Evolutionary conservation across 1,140 invertebrate species (phyloP).

Genomic region (Bombus waltoni): DNA sequence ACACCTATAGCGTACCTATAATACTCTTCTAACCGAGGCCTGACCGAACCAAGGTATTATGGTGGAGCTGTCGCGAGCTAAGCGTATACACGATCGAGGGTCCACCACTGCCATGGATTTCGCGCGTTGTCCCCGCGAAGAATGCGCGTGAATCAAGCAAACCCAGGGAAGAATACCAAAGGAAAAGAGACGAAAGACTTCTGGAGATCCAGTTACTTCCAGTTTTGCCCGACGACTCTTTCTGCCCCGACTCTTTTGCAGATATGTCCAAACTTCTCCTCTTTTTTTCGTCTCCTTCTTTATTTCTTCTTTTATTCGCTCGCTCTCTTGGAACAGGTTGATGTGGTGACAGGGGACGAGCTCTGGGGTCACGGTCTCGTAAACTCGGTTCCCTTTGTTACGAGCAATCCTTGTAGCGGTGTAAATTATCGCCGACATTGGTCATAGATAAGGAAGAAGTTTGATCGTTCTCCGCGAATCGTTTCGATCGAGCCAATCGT

Average conservation of each 20-base stretch:
- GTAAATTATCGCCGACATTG: background rate
- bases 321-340: slow-evolving; percentile 42
- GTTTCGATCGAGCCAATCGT: background rate
- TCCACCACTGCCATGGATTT: slow-evolving; percentile 20
- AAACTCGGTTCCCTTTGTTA: background rate
- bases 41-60: slow-evolving; percentile 26
- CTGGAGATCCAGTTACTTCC: slow-evolving; percentile 51
- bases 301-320: background rate
- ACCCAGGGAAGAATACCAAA: slow-evolving; percentile 32
- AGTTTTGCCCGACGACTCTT: slow-evolving; percentile 45
- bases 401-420: background rate
- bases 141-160: slow-evolving; percentile 27
- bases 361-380: slow-evolving; percentile 26
- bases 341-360: slow-evolving; percentile 39
- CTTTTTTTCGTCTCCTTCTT: slow-evolving; percentile 3
- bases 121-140: slow-evolving; percentile 43
- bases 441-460: no score
- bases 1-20: background rate
- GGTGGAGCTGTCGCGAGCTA: slow-evolving; percentile 41
- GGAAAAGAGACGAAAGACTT: slow-evolving; percentile 18
- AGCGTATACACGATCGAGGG: slow-evolving; percentile 9
- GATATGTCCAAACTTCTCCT: slow-evolving; percentile 53
- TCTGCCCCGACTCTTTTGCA: slow-evolving; percentile 35
- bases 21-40: background rate
- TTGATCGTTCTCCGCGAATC: no score